Evolutionary conservation across 92 coral and sea anemone species (phyloP), one percentile per base, ranked within the genome.

Genomic region (Epizoanthus fatuus): DNA sequence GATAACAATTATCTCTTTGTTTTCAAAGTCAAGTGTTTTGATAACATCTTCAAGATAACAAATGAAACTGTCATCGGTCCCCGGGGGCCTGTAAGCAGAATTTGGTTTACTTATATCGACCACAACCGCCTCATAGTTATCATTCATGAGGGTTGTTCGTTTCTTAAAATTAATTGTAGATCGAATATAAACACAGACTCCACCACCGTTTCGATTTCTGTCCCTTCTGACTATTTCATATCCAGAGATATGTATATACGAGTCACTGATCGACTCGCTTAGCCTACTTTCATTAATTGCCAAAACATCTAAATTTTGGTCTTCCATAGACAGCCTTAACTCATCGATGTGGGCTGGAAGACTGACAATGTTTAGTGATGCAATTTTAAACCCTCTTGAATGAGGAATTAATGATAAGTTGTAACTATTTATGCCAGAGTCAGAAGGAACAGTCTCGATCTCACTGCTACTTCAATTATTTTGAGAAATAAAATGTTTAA

Each of bases 1-100:
- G 20, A 86, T 49, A 83, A 77, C 22, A 62, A 81, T 81, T 66
- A 64, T 71, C 72, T 81, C 75, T 81, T 86, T 86, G 53, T 55
- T 67, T 66, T 81, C 85, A 64, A 81, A n/a, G 45, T 81, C 85
- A 54, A 40, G 74, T 64, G 85, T 29, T 64, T 72, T 77, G 52
- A 74, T 56, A 70, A 70, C 75, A 70, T 56, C 17, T 70, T 70
- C 32, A 70, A 63, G 69, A 19, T 19, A 2, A 29, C 35, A 29
- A 63, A 63, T 0, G 69, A 63, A 63, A 4, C 25, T 45, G 75
- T 70, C 57, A 15, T 70, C 75, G 11, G 56, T 70, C 47, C 56
- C 71, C 47, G 71, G 71, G 71, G 71, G 45, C 37, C 71, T 65
- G 44, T 65, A 65, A 65, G 37, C 71, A 25, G 35, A 29, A 29